These are phyloP conservation scores for Blennius ocellaris DNA, from an alignment of 2,113 vertebrate genomes.

Conservation along the genomic window DNA sequence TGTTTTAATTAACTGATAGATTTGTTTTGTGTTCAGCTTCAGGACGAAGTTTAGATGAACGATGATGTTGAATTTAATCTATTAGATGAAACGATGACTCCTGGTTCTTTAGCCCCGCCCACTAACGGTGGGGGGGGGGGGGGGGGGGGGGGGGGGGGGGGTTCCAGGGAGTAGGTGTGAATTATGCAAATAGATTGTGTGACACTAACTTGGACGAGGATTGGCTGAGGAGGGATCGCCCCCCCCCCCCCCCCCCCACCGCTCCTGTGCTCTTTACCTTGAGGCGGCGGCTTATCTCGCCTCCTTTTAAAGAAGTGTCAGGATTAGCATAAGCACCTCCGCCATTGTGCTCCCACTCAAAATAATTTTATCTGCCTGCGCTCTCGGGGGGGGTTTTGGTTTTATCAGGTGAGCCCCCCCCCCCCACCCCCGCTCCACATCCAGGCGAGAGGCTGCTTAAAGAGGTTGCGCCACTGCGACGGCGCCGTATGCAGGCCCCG, in stretches of 20 bases:
- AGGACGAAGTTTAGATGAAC: too few relatives aligned
- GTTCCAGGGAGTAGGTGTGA: conserved; percentile 75
- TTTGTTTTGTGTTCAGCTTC: too few relatives aligned
- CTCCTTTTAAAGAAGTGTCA: conserved; percentile 60
- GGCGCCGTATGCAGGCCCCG: too few relatives aligned
- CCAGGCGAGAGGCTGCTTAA: conserved; percentile 73
- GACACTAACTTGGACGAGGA: conserved; percentile 74
- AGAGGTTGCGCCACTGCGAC: too few relatives aligned
- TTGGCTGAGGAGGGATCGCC: conserved; percentile 60
- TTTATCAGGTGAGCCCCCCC: conserved; percentile 89
- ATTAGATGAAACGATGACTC: too few relatives aligned
- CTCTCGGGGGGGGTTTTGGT: conserved; percentile 73
- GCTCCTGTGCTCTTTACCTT: conserved; percentile 66
- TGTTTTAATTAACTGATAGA: too few relatives aligned
- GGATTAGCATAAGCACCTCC: conserved; percentile 85
- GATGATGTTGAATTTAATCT: too few relatives aligned
- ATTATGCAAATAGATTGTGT: conserved; percentile 78
- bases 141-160: conserved; percentile 9
- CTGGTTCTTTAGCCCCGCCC: too few relatives aligned
- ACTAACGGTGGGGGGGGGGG: background rate
- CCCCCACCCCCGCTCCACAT: too few relatives aligned
- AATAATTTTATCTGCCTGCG: conserved; percentile 73
- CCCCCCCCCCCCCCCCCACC: background rate
- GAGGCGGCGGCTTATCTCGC: conserved; percentile 78
- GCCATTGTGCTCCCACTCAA: conserved; percentile 78